A percentile compares a stretch with the other conserved stretches of the same genome.
These are phyloP conservation scores for Zaprionus tsacasi DNA, from an alignment of 1,140 invertebrate genomes.

Conservation along the genomic window DNA sequence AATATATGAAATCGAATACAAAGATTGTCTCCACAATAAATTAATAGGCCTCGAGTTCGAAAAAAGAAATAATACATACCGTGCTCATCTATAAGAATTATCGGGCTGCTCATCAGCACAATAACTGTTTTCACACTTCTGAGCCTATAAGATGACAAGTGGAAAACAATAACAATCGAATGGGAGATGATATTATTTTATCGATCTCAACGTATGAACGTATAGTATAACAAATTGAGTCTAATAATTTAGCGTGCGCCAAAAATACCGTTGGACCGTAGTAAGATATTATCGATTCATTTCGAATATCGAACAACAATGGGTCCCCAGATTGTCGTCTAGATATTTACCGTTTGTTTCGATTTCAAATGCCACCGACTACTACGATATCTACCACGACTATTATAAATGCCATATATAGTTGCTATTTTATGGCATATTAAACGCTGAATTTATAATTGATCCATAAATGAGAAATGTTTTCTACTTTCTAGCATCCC, in stretches of 20 bases:
- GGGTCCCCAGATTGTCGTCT: constrained; percentile 40
- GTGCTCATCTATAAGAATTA: constrained; percentile 50
- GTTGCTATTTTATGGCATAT: constrained; percentile 65
- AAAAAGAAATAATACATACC: constrained; percentile 6
- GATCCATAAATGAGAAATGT: constrained; percentile 28
- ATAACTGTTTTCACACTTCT: constrained; percentile 77
- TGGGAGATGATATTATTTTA: constrained; percentile 19
- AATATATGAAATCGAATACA: constrained; percentile 3
- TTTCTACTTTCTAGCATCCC: constrained; percentile 62
- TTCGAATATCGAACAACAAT: constrained; percentile 59
- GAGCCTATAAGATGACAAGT: constrained; percentile 50
- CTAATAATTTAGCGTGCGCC: constrained; percentile 79
- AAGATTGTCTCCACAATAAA: constrained; percentile 6
- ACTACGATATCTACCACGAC: neutral
- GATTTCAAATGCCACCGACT: constrained; percentile 45
- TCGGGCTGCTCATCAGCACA: constrained; percentile 44
- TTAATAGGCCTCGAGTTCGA: constrained; percentile 7
- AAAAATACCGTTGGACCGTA: constrained; percentile 68
- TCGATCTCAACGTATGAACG: constrained; percentile 36
- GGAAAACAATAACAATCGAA: constrained; percentile 29
- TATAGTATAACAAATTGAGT: constrained; percentile 76
- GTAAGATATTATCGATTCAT: constrained; percentile 14
- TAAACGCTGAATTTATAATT: constrained; percentile 63
- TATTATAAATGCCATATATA: constrained; percentile 25
- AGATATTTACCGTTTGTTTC: constrained; percentile 45